phyloP scores from a whole-genome alignment of 2,113 vertebrate species.

The Laticauda colubrina region DNA sequence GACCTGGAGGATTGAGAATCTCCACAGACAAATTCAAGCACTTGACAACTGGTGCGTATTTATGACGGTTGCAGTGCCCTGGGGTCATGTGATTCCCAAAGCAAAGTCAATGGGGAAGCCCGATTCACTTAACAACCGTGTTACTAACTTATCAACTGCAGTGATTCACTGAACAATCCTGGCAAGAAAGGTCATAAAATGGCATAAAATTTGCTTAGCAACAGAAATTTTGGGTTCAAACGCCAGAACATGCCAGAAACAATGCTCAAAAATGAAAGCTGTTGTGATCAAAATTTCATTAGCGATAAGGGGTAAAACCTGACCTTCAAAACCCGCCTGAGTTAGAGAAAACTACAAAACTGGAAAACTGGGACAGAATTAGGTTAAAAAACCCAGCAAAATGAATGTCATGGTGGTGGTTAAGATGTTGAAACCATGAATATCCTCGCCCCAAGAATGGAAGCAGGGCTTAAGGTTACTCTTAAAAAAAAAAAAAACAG shows the following conservation, averaged over 20 bases:
- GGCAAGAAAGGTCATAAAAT: not conserved
- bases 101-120: too few relatives aligned
- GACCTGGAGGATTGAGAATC: too few relatives aligned
- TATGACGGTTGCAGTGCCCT: too few relatives aligned
- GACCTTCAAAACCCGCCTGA: not conserved
- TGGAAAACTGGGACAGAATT: not conserved
- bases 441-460: not conserved
- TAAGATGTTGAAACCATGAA: slow-evolving; percentile 36
- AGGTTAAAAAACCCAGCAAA: slow-evolving; percentile 3
- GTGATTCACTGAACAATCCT: not conserved
- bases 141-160: not conserved
- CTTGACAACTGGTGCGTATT: too few relatives aligned
- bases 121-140: not conserved
- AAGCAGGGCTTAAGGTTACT: not conserved
- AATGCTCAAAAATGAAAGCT: not conserved
- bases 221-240: not conserved
- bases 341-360: slow-evolving; percentile 15
- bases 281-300: not conserved
- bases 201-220: not conserved
- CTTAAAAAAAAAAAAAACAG: not conserved
- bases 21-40: too few relatives aligned
- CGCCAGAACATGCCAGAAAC: not conserved
- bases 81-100: too few relatives aligned
- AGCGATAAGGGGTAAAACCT: not conserved
- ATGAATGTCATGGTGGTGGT: slow-evolving; percentile 2